phyloP scores from a whole-genome alignment of 1,140 invertebrate species.

The Bombus balteatus region DNA sequence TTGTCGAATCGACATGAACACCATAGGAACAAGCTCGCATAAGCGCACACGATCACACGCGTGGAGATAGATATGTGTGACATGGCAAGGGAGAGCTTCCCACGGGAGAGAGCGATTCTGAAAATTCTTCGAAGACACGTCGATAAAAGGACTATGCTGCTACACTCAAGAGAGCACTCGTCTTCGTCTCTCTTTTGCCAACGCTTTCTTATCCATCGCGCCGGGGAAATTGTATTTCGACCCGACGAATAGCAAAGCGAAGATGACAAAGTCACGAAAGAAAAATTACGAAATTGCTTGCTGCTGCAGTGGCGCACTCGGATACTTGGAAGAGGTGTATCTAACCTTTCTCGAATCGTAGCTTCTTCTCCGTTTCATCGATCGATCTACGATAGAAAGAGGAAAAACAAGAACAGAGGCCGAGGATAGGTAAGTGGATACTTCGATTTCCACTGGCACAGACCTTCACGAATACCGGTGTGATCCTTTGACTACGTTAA shows the following conservation, averaged over 20 bases:
- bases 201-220: conserved; percentile 54
- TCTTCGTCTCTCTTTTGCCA: conserved; percentile 24
- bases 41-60: not conserved
- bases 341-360: not conserved
- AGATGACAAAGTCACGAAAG: conserved; percentile 82
- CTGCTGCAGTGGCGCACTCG: conserved; percentile 49
- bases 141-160: conserved; percentile 52
- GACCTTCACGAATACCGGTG: conserved; percentile 58
- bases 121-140: conserved; percentile 70
- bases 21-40: not conserved
- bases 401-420: conserved; percentile 43
- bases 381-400: conserved; percentile 63
- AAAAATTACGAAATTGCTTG: conserved; percentile 83
- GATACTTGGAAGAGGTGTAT: conserved; percentile 37
- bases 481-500: conserved; percentile 36
- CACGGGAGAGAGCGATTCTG: conserved; percentile 65
- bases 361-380: not conserved
- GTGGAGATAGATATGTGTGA: conserved; percentile 36
- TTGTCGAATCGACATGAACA: not conserved
- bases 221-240: conserved; percentile 81
- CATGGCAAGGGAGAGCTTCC: conserved; percentile 55
- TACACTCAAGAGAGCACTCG: conserved; percentile 41
- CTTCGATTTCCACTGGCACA: conserved; percentile 69
- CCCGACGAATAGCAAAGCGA: conserved; percentile 79
- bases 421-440: conserved; percentile 75